Evolutionary conservation across 2,888 invertebrate species (phyloP), one percentile per base, ranked within the genome.

Genomic region (Taenaris catops): DNA sequence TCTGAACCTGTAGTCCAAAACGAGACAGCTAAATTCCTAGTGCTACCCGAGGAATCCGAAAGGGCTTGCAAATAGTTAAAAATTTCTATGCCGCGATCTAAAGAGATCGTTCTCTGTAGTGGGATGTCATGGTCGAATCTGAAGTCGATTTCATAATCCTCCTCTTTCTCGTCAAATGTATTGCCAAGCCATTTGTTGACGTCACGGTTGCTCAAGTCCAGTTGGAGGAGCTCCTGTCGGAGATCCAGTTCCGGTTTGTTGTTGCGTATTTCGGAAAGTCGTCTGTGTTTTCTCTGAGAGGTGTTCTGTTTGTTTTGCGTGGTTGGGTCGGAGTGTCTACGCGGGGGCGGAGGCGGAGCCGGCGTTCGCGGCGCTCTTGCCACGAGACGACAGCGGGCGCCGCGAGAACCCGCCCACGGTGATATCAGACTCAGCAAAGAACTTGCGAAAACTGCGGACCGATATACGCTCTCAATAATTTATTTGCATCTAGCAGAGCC

Each of bases 351-450:
- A 43, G 73, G 75, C 43, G 73, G 73, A 41, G 55, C 62, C 63
- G 65, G 65, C 58, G 67, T 73, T 65, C 59, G 89, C 65, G 65
- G 94, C 91, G 91, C 93, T 92, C 88, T 93, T 94, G 61, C 91
- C 92, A 66, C 94, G 89, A 64, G 94, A 90, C 63, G 94, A 93
- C 65, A 94, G 88, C 83, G 93, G 92, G 80, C 93, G 92, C 62
- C 94, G 91, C 65, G 94, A 93, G 89, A 94, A 94, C 65, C 91
- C 91, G 60, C 92, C 89, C 71, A 91, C 89, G 79, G 89, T 73
- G 83, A 89, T 88, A 78, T 90, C 90, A 79, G 91, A 89, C 78
- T 95, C 95, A 75, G 93, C 93, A 90, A 96, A 95, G 76, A 96
- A 89, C 88, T 95, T 94, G 74, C 95, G 94, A 91, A 96, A 96